Evolutionary conservation across 2,888 invertebrate species (phyloP).

Genomic region (Scrobipalpa atriplicella): DNA sequence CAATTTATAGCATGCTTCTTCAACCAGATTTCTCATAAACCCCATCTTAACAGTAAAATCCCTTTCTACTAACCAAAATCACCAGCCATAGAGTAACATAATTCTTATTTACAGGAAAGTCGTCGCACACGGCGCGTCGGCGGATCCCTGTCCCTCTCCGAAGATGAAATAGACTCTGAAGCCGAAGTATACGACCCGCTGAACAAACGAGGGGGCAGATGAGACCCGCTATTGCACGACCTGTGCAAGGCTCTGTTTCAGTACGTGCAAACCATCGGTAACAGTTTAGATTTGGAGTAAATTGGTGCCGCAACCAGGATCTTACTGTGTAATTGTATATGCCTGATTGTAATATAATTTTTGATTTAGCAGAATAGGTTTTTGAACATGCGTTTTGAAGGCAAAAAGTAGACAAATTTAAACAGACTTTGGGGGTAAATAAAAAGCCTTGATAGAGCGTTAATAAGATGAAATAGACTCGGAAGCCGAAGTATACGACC

Average conservation of each 20-base stretch:
- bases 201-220: conserved; percentile 73
- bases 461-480: conserved; percentile 89
- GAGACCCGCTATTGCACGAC: conserved; percentile 74
- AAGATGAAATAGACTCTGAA: conserved; percentile 91
- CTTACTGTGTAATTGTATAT: too few species aligned
- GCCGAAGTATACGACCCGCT: conserved; percentile 74
- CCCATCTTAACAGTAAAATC: not conserved
- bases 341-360: too few species aligned
- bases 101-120: conserved; percentile 68
- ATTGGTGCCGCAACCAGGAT: not conserved
- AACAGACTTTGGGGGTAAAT: too few species aligned
- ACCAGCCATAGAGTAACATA: conserved; percentile 25
- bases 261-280: conserved; percentile 49
- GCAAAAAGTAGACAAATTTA: too few species aligned
- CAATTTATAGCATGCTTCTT: too few species aligned
- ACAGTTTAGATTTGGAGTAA: not conserved
- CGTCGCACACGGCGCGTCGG: conserved; percentile 86
- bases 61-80: not conserved
- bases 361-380: too few species aligned
- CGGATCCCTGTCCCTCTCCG: conserved; percentile 91
- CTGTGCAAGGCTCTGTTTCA: conserved; percentile 76
- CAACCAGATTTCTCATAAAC: too few species aligned
- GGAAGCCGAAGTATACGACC: conserved; percentile 81
- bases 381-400: too few species aligned
- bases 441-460: too few species aligned